Evolutionary conservation across 2,797 vertebrate genomes (phyloP).

Genomic region (Fundulus diaphanus): DNA sequence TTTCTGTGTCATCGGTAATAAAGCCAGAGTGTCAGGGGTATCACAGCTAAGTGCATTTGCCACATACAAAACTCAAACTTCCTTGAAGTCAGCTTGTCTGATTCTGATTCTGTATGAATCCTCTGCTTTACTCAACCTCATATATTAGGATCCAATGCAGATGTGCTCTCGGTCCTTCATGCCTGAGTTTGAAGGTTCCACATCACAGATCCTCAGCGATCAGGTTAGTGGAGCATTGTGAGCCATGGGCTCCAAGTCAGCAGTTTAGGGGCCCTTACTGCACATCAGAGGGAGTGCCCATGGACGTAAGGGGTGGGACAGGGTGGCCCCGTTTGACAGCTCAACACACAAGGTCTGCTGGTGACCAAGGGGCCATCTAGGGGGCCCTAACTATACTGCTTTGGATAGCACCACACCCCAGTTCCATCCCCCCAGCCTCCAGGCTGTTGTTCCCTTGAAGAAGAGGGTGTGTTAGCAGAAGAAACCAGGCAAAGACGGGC

Average conservation of each 20-base stretch:
- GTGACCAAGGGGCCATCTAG: slow-evolving; percentile 76
- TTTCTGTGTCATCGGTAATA: slow-evolving; percentile 24
- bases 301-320: slow-evolving; percentile 72
- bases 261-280: slow-evolving; percentile 50
- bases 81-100: slow-evolving; percentile 63
- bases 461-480: slow-evolving; percentile 77
- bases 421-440: slow-evolving; percentile 69
- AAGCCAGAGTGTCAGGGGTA: slow-evolving; percentile 31
- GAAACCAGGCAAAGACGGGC: slow-evolving; percentile 72
- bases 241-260: slow-evolving; percentile 41
- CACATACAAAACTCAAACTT: slow-evolving; percentile 50
- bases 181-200: slow-evolving; percentile 67
- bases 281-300: slow-evolving; percentile 65
- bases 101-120: too few species aligned
- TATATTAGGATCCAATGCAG: slow-evolving; percentile 47
- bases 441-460: slow-evolving; percentile 72
- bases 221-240: slow-evolving; percentile 57
- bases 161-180: slow-evolving; percentile 48
- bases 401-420: slow-evolving; percentile 72
- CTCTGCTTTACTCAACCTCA: slow-evolving; percentile 43
- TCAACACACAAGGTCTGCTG: slow-evolving; percentile 79
- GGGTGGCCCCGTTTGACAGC: slow-evolving; percentile 77
- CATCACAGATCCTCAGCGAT: slow-evolving; percentile 54
- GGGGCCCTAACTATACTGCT: slow-evolving; percentile 67
- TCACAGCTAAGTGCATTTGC: slow-evolving; percentile 54